These are phyloP conservation scores for Urechis unicinctus DNA, from an alignment of 2,888 invertebrate genomes.

Conservation along the genomic window DNA sequence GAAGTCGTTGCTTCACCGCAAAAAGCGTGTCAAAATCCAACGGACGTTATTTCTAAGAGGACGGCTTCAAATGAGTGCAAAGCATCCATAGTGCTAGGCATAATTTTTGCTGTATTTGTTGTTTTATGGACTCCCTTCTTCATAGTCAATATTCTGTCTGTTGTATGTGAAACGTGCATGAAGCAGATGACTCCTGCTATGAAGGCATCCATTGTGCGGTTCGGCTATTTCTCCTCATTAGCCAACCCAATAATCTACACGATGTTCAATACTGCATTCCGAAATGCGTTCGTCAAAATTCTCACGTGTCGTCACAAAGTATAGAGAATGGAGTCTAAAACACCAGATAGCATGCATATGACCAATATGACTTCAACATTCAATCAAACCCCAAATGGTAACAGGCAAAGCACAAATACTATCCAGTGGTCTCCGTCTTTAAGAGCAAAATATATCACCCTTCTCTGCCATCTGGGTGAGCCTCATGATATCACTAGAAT, in stretches of 20 bases:
- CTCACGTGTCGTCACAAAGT: constrained; percentile 29
- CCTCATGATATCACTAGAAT: too few relatives aligned
- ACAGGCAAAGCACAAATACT: too few relatives aligned
- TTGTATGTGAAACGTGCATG: constrained; percentile 33
- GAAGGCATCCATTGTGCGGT: constrained; percentile 44
- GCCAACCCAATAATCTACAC: constrained; percentile 50
- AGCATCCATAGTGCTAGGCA: constrained; percentile 48
- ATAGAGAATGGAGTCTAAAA: too few relatives aligned
- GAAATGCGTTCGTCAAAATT: constrained; percentile 40
- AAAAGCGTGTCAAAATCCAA: neutral
- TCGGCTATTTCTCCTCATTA: constrained; percentile 46
- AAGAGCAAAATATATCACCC: too few relatives aligned
- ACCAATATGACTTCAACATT: neutral
- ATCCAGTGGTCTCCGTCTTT: too few relatives aligned
- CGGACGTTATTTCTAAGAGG: constrained; percentile 18
- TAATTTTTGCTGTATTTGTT: constrained; percentile 48
- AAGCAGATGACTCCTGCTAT: constrained; percentile 28
- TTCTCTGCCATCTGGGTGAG: too few relatives aligned
- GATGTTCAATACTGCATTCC: constrained; percentile 48
- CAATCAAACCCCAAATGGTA: too few relatives aligned
- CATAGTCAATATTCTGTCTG: constrained; percentile 40
- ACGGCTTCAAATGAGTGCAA: constrained; percentile 39
- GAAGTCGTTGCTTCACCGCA: neutral
- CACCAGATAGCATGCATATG: neutral
- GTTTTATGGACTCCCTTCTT: constrained; percentile 49